phyloP scores from a whole-genome alignment of 2,888 invertebrate genomes.

The Endotricha flammealis region DNA sequence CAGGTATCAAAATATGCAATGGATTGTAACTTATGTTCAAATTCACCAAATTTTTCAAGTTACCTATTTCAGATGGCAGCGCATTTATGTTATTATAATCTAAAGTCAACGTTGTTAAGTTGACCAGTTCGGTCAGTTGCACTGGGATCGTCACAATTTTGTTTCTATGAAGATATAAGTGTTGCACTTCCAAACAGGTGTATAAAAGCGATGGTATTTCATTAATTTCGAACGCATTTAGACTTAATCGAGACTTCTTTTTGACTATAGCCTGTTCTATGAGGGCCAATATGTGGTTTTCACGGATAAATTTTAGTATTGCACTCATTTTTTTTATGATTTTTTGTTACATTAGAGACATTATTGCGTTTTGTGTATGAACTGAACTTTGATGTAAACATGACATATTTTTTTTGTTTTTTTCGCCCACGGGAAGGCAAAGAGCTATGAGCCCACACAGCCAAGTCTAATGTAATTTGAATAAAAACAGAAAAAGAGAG shows the following conservation, averaged over 20 bases:
- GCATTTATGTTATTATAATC: constrained; percentile 81
- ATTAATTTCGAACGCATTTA: constrained; percentile 81
- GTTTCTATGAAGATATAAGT: constrained; percentile 81
- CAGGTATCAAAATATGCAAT: constrained; percentile 74
- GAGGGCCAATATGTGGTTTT: constrained; percentile 81
- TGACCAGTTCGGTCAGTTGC: constrained; percentile 70
- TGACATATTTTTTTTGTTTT: no score
- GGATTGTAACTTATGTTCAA: constrained; percentile 84
- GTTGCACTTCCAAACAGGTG: constrained; percentile 76
- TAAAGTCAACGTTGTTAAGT: constrained; percentile 79
- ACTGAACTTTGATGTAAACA: constrained; percentile 40
- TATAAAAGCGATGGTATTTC: constrained; percentile 78
- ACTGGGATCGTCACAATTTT: constrained; percentile 71
- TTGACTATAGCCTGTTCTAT: constrained; percentile 81
- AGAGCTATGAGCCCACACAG: no score
- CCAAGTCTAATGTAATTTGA: no score
- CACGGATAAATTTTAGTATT: constrained; percentile 82
- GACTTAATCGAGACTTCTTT: constrained; percentile 78
- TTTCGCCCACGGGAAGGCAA: no score
- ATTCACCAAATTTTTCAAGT: constrained; percentile 77
- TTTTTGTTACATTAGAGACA: constrained; percentile 50
- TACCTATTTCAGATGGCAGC: constrained; percentile 79
- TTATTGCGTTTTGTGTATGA: constrained; percentile 64
- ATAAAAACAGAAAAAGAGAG: no score
- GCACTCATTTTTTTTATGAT: constrained; percentile 80